These are phyloP conservation scores for Cryptocheilus praepositus DNA, from an alignment of 2,888 invertebrate genomes.

Conservation along the genomic window DNA sequence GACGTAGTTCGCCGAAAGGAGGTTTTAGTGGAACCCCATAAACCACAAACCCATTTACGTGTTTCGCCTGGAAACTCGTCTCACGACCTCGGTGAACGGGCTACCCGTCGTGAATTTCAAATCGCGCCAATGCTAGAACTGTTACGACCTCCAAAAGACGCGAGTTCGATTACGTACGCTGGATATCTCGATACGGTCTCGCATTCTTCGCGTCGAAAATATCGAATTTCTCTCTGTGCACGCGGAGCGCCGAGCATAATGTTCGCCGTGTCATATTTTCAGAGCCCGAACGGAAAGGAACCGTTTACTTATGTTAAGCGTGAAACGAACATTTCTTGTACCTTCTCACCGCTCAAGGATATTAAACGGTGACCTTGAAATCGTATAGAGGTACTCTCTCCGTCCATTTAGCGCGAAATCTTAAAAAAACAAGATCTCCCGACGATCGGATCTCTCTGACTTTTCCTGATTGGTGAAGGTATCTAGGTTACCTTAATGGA, in stretches of 20 bases:
- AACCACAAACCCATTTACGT: conserved; percentile 48
- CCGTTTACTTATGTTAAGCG: too few relatives aligned
- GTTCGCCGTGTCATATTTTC: too few relatives aligned
- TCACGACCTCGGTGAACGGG: conserved; percentile 33
- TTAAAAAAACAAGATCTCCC: conserved; percentile 26
- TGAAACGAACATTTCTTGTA: too few relatives aligned
- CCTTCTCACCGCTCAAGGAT: not conserved
- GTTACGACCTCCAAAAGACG: conserved; percentile 25
- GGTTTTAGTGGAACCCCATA: conserved; percentile 26
- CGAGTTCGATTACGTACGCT: not conserved
- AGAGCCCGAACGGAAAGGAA: too few relatives aligned
- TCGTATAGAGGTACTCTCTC: conserved; percentile 34
- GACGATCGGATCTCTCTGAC: conserved; percentile 17
- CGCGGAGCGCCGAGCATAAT: too few relatives aligned
- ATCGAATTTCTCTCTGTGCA: too few relatives aligned
- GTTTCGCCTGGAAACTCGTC: conserved; percentile 32
- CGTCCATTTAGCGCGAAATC: conserved; percentile 30
- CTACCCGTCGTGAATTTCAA: conserved; percentile 40
- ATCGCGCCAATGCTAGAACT: conserved; percentile 16
- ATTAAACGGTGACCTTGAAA: conserved; percentile 24
- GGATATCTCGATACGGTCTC: too few relatives aligned
- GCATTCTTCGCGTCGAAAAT: too few relatives aligned
- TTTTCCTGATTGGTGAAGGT: conserved; percentile 14
- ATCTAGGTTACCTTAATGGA: not conserved
- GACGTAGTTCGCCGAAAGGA: conserved; percentile 14